Conservation (phyloP, 2,797 vertebrate genomes). For the Neopelma chrysocephalum region DNA sequence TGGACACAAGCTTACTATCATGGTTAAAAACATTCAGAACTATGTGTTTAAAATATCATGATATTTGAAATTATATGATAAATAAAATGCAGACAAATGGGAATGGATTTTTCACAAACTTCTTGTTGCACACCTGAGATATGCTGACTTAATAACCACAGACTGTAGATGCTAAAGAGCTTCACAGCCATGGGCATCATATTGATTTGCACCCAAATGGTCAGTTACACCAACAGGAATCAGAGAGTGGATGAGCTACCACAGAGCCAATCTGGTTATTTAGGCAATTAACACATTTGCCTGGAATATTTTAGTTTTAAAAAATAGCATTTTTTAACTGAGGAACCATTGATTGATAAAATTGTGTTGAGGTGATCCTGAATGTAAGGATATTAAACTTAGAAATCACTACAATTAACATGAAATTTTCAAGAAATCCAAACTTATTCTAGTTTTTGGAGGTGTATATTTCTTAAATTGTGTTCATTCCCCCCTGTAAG, state of each 20-base stretch:
- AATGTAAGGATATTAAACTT: background rate
- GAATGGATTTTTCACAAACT: background rate
- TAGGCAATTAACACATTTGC: background rate
- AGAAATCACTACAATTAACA: background rate
- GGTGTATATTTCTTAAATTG: background rate
- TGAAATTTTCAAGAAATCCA: background rate
- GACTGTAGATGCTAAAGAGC: background rate
- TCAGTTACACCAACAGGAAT: background rate
- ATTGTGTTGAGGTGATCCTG: background rate
- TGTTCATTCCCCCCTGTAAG: background rate
- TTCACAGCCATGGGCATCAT: fast-evolving
- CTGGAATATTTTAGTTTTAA: background rate
- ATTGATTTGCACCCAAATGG: background rate
- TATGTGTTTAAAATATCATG: fast-evolving
- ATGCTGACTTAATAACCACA: background rate
- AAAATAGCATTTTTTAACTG: background rate
- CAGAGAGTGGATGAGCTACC: background rate
- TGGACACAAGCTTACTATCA: background rate
- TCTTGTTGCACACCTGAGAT: background rate
- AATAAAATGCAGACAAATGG: background rate
- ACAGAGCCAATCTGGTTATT: background rate
- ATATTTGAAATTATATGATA: background rate
- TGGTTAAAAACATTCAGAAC: background rate
- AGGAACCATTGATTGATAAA: fast-evolving
- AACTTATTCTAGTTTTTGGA: background rate